Evolutionary conservation across 2,888 invertebrate genomes (phyloP), one percentile per base, ranked within the genome.

Genomic region (Yponomeuta sedellus): DNA sequence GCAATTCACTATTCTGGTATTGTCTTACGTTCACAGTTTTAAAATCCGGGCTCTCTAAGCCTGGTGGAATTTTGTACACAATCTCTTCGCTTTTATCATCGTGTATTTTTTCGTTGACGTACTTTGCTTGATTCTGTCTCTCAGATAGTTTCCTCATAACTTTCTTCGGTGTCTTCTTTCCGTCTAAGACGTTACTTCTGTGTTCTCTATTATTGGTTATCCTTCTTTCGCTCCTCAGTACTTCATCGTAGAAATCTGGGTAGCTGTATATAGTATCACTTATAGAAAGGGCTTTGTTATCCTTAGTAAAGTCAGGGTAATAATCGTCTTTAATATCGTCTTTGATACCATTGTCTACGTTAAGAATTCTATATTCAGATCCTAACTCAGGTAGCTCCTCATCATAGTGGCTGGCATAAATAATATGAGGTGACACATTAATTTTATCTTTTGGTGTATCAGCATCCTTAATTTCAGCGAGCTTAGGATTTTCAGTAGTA

Each of bases 281-380:
- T 20, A 71, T 71, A 28, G 75, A 75, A 58, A 76, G 76, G 4
- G 72, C 73, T 10, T 74, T 70, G 67, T 77, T 81, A 12, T 84
- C 85, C 40, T 68, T 71, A 40, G 75, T 76, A 58, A 90, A 90
- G 65, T 81, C 75, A 0, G 89, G 89, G 65, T 85, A 88, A 66
- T 88, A 90, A 66, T 89, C 88, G 5, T 83, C 78, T 5, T 79
- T 70, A 2, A 82, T 71, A 66, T 89, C 88, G 5, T 83, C 78
- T 5, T 79, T 70, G 2, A 82, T 71, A 20, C 75, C 74, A 64
- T 82, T 77, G 12, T 73, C 73, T 11, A 76, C 68, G 64, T 71
- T 72, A 22, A 75, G 72, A n/a, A 79, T 66, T 44, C 69, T 65
- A 63, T 78, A 72, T 72, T 81, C 79, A 64, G 68, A 66, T 10